These are phyloP conservation scores for Nothocercus nigrocapillus DNA, from an alignment of 2,113 vertebrate genomes.

Conservation along the genomic window DNA sequence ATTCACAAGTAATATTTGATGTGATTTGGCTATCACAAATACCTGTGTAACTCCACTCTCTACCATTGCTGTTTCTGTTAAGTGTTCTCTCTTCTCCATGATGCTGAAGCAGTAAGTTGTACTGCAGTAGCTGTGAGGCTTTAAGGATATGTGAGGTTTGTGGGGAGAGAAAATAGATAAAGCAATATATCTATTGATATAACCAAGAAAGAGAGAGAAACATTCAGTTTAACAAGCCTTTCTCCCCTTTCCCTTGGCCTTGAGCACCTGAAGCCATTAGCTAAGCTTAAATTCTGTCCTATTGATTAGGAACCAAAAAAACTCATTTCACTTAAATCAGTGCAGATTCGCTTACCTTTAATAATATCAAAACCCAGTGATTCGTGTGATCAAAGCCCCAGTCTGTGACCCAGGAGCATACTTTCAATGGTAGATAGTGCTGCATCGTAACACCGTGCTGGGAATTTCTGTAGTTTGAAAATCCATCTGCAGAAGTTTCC, in stretches of 20 bases:
- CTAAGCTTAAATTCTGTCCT: not conserved
- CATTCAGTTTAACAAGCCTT: not conserved
- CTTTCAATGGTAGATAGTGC: not conserved
- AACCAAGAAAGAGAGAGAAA: not conserved
- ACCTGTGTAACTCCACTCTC: not conserved
- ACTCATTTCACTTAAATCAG: not conserved
- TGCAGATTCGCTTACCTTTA: not conserved
- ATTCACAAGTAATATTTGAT: not conserved
- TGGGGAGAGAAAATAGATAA: not conserved
- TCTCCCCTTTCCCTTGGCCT: not conserved
- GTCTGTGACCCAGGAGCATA: not conserved
- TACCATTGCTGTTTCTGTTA: not conserved
- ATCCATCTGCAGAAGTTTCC: not conserved
- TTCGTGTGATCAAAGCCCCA: not conserved
- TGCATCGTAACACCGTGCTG: not conserved
- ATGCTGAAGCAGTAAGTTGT: not conserved
- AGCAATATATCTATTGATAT: not conserved
- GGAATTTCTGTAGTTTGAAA: not conserved
- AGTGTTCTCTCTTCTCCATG: not conserved
- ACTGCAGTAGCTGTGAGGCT: not conserved
- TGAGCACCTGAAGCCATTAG: not conserved
- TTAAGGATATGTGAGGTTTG: not conserved
- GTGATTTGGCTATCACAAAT: not conserved
- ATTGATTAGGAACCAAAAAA: not conserved
- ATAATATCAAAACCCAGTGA: not conserved